Base-by-base conservation (phyloP, 2,113 vertebrate genomes). In the Callaeas wilsoni region DNA sequence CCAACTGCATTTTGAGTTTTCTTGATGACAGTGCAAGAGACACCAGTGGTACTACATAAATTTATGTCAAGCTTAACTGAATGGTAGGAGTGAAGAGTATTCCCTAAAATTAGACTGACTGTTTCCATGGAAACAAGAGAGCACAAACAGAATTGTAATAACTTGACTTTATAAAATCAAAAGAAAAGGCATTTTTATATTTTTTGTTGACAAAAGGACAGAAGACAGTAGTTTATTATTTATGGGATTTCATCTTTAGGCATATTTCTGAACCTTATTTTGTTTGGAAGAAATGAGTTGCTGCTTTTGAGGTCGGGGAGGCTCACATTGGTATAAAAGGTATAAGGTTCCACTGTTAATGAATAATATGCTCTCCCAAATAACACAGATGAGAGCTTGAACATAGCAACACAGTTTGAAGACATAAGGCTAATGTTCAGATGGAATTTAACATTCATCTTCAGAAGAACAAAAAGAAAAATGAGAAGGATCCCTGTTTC, bases 91-190 rank as follows among this genome's bases (percentile, higher is more conserved):
- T 32, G 80, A 91, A 91, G 70, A 90, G 33, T 70, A 73, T 78
- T 83, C 55, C 90, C 68, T 94, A 94, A 96, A 95, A 95, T 96
- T 80, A 93, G 81, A 73, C 91, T 80, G 90, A 69, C 77, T 80
- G 92, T 96, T 95, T 63, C 95, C 87, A 94, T 94, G 53, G 95
- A 89, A 94, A 97, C 93, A 83, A 73, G 70, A 63, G 27, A 83
- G 52, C 35, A 84, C 90, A 85, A 85, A 88, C 67, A 77, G 85
- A 95, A 93, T 75, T 73, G 59, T 77, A 95, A 85, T 79, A 91
- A 77, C 84, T 87, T 93, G 55, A 69, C 41, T 91, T 87, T 41
- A 46, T 70, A 53, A 87, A 93, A 59, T 83, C 87, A 83, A 64
- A 93, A 89, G 47, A 90, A 93, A 88, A 30, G 59, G 22, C 35